Percentiles rank a stretch among this genome's conserved stretches.
Evolutionary conservation across 2,113 vertebrate species (phyloP).

Genomic region (Nerophis ophidion): DNA sequence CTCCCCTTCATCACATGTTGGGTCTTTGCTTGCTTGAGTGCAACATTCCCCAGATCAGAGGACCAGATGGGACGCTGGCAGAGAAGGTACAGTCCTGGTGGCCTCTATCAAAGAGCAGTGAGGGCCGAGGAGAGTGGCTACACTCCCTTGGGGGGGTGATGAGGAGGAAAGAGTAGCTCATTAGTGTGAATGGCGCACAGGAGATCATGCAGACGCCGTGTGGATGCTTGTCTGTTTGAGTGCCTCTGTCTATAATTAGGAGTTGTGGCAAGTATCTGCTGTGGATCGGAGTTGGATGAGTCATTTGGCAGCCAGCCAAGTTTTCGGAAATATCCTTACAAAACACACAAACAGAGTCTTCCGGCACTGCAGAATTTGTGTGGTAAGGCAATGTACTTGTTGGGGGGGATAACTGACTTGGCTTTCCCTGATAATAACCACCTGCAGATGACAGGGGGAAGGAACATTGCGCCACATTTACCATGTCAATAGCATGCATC

Average conservation of each 20-base stretch:
- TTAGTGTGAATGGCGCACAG: conserved; percentile 62
- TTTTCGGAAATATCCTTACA: conserved; percentile 22
- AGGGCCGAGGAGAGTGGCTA: conserved; percentile 21
- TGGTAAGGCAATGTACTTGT: conserved; percentile 16
- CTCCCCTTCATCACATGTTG: background rate
- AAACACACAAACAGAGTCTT: conserved; percentile 5
- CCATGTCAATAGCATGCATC: conserved; percentile 23
- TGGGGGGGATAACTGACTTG: conserved; percentile 19
- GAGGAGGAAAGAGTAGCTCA: conserved; percentile 45
- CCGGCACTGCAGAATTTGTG: conserved; percentile 21
- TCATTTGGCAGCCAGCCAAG: conserved; percentile 54
- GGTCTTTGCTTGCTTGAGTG: conserved; percentile 4
- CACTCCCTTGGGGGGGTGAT: conserved; percentile 34
- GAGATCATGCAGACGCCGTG: conserved; percentile 53
- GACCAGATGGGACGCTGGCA: conserved; percentile 17
- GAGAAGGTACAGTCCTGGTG: conserved; percentile 36
- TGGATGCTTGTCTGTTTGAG: conserved; percentile 55
- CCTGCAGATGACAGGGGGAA: conserved; percentile 43
- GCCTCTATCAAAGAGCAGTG: conserved; percentile 41
- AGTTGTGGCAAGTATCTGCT: conserved; percentile 48
- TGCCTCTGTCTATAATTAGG: conserved; percentile 63
- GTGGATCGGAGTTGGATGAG: conserved; percentile 63
- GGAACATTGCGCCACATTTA: conserved; percentile 36
- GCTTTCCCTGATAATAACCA: conserved; percentile 32
- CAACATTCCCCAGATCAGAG: conserved; percentile 8